phyloP scores from a whole-genome alignment of 2,888 invertebrate genomes.

The Pristionchus mayeri region DNA sequence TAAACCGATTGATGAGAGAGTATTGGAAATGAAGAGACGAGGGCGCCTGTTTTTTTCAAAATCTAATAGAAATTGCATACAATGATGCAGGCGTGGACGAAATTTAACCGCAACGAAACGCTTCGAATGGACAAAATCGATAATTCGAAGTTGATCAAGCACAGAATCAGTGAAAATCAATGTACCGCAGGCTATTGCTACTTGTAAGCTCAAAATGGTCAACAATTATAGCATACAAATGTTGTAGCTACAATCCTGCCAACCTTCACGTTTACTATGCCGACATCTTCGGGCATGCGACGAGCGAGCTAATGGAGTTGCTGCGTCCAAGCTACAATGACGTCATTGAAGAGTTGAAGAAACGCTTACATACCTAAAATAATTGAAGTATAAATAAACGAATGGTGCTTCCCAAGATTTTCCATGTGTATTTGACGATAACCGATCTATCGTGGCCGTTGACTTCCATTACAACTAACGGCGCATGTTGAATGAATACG shows the following conservation, averaged over 20 bases:
- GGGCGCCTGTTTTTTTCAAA: too few species aligned
- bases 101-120: background rate
- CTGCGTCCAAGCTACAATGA: background rate
- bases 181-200: background rate
- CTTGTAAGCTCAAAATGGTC: background rate
- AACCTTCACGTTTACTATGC: background rate
- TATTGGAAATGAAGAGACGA: background rate
- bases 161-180: background rate
- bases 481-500: too few species aligned
- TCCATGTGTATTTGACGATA: too few species aligned
- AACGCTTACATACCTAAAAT: too few species aligned
- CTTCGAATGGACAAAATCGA: background rate
- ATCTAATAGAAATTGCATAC: too few species aligned
- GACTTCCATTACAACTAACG: too few species aligned
- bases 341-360: background rate
- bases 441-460: too few species aligned
- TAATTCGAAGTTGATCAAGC: background rate
- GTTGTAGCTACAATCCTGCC: background rate
- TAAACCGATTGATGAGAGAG: background rate
- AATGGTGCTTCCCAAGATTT: too few species aligned
- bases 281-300: background rate
- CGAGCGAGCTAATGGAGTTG: background rate
- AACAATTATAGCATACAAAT: background rate
- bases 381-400: too few species aligned
- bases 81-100: background rate